Evolutionary conservation across 2,797 vertebrate species (phyloP).

Genomic region (Myotis myotis): DNA sequence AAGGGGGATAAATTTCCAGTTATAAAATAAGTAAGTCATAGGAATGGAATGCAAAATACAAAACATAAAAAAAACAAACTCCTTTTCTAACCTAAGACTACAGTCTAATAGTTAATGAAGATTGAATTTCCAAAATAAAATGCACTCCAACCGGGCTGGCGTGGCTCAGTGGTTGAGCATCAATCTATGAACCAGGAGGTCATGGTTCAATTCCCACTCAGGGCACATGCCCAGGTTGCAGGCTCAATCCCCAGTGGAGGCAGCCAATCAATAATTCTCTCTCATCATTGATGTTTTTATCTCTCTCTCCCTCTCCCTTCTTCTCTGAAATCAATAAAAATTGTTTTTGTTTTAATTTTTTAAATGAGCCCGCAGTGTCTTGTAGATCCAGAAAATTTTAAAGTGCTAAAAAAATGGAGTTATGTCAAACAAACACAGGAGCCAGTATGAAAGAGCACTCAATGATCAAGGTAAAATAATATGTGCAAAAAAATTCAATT

Average conservation of each 20-base stretch:
- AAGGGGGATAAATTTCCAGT: background rate
- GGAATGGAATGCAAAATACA: background rate
- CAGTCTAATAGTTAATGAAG: background rate
- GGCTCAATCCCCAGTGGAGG: too few species aligned
- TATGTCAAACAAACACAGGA: background rate
- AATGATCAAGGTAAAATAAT: background rate
- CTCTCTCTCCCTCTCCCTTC: too few species aligned
- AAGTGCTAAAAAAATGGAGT: background rate
- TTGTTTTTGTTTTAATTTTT: too few species aligned
- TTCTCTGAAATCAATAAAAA: too few species aligned
- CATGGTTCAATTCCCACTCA: too few species aligned
- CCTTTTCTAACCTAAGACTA: background rate
- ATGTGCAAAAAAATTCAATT: background rate
- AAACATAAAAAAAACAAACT: background rate
- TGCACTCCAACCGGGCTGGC: background rate
- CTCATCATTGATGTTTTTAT: too few species aligned
- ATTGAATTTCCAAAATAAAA: constrained; percentile 17
- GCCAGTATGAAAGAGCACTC: background rate
- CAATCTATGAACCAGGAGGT: too few species aligned
- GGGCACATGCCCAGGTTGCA: too few species aligned
- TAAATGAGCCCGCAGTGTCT: background rate
- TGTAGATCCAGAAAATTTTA: background rate
- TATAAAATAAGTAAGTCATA: background rate
- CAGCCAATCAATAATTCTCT: too few species aligned
- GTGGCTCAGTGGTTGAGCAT: too few species aligned